Evolutionary conservation across 2,113 vertebrate species (phyloP).

Genomic region (Marmota flaviventris): DNA sequence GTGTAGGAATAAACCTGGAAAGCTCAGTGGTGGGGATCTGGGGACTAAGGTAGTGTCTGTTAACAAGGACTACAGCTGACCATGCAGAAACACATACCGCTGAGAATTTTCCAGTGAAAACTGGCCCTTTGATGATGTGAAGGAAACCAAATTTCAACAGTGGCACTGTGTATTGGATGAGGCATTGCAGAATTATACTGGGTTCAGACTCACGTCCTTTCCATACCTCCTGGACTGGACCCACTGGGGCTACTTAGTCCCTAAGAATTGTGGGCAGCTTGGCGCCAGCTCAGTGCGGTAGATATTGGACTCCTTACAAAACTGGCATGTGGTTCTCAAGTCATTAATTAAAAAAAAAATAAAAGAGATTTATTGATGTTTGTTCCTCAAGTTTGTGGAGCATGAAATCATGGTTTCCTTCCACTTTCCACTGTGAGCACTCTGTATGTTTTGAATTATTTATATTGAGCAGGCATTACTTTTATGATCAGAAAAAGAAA

Average conservation of each 20-base stretch:
- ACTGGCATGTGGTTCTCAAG: constrained; percentile 1
- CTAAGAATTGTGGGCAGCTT: neutral
- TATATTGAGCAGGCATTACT: constrained; percentile 71
- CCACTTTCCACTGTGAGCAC: constrained; percentile 50
- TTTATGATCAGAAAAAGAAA: constrained; percentile 70
- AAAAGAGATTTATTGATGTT: constrained; percentile 79
- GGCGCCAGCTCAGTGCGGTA: neutral
- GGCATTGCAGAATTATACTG: neutral
- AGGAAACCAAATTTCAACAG: neutral
- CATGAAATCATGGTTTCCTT: constrained; percentile 78
- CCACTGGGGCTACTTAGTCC: neutral
- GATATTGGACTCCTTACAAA: neutral
- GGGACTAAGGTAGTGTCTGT: neutral
- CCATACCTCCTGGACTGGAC: neutral
- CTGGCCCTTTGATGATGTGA: neutral
- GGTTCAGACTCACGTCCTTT: neutral
- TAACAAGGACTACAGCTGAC: neutral
- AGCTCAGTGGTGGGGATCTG: neutral
- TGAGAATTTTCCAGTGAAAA: neutral
- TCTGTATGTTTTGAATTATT: constrained; percentile 79
- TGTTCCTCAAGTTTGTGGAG: constrained; percentile 74
- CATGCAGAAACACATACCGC: accelerated
- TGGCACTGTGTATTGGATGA: neutral
- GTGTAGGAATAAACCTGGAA: neutral
- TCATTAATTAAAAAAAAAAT: constrained; percentile 68